Evolutionary conservation across 2,888 invertebrate genomes (phyloP), one percentile per base, ranked within the genome.

Genomic region (Calliphora vomitoria): DNA sequence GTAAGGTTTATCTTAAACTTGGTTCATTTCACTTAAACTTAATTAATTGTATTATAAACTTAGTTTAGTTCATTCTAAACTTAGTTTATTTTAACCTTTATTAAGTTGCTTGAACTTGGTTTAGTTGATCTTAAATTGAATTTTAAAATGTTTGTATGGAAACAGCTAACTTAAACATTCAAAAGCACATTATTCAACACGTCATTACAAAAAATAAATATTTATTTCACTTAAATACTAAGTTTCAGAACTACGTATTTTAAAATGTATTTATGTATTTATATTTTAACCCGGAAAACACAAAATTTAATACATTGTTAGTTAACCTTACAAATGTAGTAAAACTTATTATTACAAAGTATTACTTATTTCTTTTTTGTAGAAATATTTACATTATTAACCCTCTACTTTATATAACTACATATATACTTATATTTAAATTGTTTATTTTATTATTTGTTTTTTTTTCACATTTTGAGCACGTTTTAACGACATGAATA

Each of bases 401-500:
- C 18, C n/a, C 53, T 53, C 18, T n/a, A n/a, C n/a, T n/a, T n/a
- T n/a, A n/a, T n/a, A n/a, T n/a, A n/a, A 10, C 55, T 50, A 15
- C 5, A 50, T 50, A 50, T 55, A 4, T 20, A 20, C 20, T 20
- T 55, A 20, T 20, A 20, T 55, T 11, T 10, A 20, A 20, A 35
- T 35, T 3, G 6, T 35, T 53, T 25, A 35, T n/a, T 50, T n/a
- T 50, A 18, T 71, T 35, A 41, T 50, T 15, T 50, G n/a, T 71
- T 18, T 53, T 60, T 60, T 60, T 25, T 35, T 15, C 35, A 13
- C 8, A 60, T 35, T 47, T 69, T 47, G 58, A 60, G 50, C 75
- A 82, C 75, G 68, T 68, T 75, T 60, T 20, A n/a, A 35, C 31
- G 62, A 35, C 66, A 74, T 82, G 66, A 66, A 66, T 44, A 82